Base-by-base conservation (phyloP, 2,113 vertebrate species). In the Gila orcuttii region DNA sequence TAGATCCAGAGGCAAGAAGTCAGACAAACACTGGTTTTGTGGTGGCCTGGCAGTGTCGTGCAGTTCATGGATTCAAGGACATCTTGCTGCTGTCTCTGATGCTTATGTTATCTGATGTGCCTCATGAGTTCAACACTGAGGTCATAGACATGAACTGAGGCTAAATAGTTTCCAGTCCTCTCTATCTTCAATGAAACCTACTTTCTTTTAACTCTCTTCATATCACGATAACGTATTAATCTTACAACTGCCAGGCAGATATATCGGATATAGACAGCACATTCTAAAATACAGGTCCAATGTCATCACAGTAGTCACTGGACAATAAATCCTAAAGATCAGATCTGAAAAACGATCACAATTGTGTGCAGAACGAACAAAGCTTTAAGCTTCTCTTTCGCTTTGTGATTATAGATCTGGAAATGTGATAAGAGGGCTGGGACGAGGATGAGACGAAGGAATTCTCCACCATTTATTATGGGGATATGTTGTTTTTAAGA, bases 61-160 rank as follows among this genome's bases (percentile, higher is more conserved):
- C 42, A 13, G 42, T 50, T 75, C n/a, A 42, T 50, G 12, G 23
- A 45, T 6, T 47, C 42, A 75, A 75, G 57, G 52, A 66, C 78
- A 25, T 55, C 55, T 13, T 60, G 13, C 21, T 74, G 66, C 55
- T 57, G 23, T 15, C 57, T 60, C 66, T 62, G 10, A 39, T 74
- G 71, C 1, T 74, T 8, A 74, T 74, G 23, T 74, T 75, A 75
- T 75, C 23, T 74, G 39, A 45, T 47, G 71, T 82, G 69, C 50
- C 68, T 81, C 5, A 28, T 82, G 10, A 66, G 66, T 19, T 36
- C 17, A 71, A 25, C 45, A 77, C 60, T 68, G 42, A 69, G 7
- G 8, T 57, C 42, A 39, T 21, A 23, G 7, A n/a, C 23, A 25
- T 36, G 7, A 78, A n/a, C 28, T 45, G 2, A 64, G 57, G 3